A percentile compares a stretch with the other conserved stretches of the same genome.
Conservation (phyloP, 37 sponge, comb jelly and placozoan genomes). For the Halichondria panicea region DNA sequence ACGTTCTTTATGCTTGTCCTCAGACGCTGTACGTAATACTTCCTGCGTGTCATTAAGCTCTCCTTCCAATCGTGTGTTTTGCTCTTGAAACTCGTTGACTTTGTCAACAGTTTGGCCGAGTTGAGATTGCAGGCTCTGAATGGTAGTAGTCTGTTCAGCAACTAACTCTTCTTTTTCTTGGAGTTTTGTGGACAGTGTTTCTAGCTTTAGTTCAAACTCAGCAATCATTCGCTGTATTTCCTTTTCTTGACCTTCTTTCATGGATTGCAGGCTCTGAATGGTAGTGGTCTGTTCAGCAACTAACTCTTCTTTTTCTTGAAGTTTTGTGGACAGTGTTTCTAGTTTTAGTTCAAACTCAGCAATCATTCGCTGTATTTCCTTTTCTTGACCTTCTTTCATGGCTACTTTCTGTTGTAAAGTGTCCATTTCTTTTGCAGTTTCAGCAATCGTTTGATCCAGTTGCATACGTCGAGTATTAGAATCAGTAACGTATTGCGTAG, state of each 20-base stretch:
- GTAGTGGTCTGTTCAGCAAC: neutral
- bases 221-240: neutral
- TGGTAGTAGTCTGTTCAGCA: neutral
- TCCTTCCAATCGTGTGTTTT: conserved; percentile 6
- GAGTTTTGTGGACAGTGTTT: neutral
- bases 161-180: conserved; percentile 19
- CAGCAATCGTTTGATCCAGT: conserved; percentile 6
- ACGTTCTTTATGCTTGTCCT: neutral
- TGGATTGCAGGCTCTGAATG: neutral
- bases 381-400: neutral
- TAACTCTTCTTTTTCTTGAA: neutral
- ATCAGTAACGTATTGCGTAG: neutral
- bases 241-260: conserved; percentile 2
- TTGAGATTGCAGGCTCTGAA: conserved; percentile 1
- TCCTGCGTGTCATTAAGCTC: conserved; percentile 4
- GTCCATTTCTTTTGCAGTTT: neutral
- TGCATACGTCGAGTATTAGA: neutral
- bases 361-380: conserved; percentile 13
- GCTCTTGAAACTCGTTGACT: neutral
- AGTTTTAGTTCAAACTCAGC: conserved; percentile 6
- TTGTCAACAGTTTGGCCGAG: neutral
- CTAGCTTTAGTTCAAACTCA: neutral
- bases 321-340: neutral
- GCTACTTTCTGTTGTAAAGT: conserved; percentile 5
- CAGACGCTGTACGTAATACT: neutral